A percentile compares a stretch with the other conserved stretches of the same genome.
These are phyloP conservation scores for Gasteruption jaculator DNA, from an alignment of 2,888 invertebrate genomes.

Conservation along the genomic window DNA sequence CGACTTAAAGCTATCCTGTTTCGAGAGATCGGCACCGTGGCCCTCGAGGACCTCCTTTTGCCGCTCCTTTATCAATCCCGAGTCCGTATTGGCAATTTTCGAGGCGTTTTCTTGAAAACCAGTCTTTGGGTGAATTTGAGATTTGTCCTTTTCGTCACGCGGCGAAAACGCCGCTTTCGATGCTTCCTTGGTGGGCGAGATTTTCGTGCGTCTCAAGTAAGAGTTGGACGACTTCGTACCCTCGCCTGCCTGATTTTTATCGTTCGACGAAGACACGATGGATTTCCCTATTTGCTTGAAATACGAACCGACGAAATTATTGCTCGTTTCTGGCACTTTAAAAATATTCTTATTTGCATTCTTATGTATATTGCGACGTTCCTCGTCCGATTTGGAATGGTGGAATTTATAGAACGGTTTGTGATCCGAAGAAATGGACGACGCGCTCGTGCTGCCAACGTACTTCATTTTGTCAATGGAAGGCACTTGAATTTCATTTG, in stretches of 20 bases:
- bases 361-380: constrained; percentile 17
- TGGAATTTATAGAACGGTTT: constrained; percentile 36
- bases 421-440: constrained; percentile 31
- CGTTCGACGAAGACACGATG: constrained; percentile 34
- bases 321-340: constrained; percentile 33
- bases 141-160: too few species aligned
- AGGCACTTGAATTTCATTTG: constrained; percentile 22
- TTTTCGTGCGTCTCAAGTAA: constrained; percentile 46
- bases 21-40: constrained; percentile 13
- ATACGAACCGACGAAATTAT: constrained; percentile 40
- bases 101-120: constrained; percentile 6
- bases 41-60: too few species aligned
- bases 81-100: too few species aligned
- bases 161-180: constrained; percentile 38
- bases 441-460: constrained; percentile 34
- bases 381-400: constrained; percentile 20
- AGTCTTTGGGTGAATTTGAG: constrained; percentile 19
- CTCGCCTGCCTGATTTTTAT: constrained; percentile 28
- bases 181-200: constrained; percentile 47
- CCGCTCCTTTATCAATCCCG: too few species aligned
- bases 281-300: constrained; percentile 43
- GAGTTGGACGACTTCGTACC: constrained; percentile 31
- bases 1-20: constrained; percentile 27
- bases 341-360: constrained; percentile 32
- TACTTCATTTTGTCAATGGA: constrained; percentile 41